Percentiles rank a stretch among this genome's conserved stretches.
phyloP scores from a whole-genome alignment of 2,113 vertebrate genomes.

The Catagonus wagneri region DNA sequence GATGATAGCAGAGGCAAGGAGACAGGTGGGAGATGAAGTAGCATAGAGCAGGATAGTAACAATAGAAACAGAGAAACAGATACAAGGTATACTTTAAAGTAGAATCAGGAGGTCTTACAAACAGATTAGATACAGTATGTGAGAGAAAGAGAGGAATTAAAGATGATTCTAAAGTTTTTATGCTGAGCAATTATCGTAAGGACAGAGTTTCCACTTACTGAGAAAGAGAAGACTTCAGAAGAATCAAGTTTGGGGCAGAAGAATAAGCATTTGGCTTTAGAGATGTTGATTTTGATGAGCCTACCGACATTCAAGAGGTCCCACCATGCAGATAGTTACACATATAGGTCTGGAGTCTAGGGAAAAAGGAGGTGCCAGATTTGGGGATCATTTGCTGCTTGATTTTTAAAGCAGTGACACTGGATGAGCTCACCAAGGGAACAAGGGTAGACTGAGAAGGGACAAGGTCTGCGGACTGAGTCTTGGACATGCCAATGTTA shows the following conservation, averaged over 20 bases:
- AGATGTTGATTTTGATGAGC: background rate
- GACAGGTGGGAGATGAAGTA: background rate
- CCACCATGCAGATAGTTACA: background rate
- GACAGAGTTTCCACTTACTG: background rate
- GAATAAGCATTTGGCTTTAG: background rate
- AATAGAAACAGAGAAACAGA: background rate
- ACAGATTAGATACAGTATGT: background rate
- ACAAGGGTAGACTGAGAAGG: background rate
- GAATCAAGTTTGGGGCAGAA: background rate
- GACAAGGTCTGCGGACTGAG: background rate
- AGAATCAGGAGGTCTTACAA: background rate
- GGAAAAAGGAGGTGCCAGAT: background rate
- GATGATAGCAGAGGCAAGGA: background rate
- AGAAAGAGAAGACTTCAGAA: background rate
- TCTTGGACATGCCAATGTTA: background rate
- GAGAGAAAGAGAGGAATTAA: background rate
- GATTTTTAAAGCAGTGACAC: background rate
- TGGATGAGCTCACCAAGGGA: background rate
- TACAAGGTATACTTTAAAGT: background rate
- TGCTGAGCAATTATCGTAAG: background rate
- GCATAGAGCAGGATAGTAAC: background rate
- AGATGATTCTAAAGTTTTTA: background rate
- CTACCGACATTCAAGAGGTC: background rate
- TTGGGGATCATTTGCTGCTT: background rate
- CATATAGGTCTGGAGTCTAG: background rate